phyloP scores from a whole-genome alignment of 2,888 invertebrate species.

The Masnerella sp. region DNA sequence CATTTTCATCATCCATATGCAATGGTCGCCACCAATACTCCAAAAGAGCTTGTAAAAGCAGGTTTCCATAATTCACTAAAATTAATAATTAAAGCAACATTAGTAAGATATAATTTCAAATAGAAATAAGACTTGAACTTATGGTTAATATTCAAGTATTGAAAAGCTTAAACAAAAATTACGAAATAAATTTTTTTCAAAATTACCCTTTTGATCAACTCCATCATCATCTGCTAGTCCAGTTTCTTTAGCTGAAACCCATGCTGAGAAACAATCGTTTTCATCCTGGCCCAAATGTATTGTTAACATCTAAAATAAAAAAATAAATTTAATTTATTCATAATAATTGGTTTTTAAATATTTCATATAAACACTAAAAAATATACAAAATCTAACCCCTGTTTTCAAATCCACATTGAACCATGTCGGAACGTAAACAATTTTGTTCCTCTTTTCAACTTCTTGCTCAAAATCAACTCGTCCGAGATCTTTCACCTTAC shows the following conservation, averaged over 20 bases:
- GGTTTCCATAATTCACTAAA: slow-evolving; percentile 97
- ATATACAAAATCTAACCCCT: slow-evolving; percentile 82
- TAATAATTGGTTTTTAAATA: too few species aligned
- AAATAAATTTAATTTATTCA: slow-evolving; percentile 3
- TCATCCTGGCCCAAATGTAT: slow-evolving; percentile 98
- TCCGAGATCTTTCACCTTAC: slow-evolving; percentile 94
- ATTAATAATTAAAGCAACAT: too few species aligned
- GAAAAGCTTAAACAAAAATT: too few species aligned
- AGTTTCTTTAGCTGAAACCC: slow-evolving; percentile 98
- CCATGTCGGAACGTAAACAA: slow-evolving; percentile 99
- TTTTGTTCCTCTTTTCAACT: slow-evolving; percentile 92
- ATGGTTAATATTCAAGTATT: too few species aligned
- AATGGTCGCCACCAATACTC: slow-evolving; percentile 94
- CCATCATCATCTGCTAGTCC: slow-evolving; percentile 87
- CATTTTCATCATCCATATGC: slow-evolving; percentile 85
- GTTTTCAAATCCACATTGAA: slow-evolving; percentile 99
- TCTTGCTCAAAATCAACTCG: slow-evolving; percentile 95
- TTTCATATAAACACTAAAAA: neutral
- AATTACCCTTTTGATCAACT: slow-evolving; percentile 85
- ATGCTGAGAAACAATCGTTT: slow-evolving; percentile 97
- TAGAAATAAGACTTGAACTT: too few species aligned
- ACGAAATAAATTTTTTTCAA: neutral
- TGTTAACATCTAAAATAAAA: slow-evolving; percentile 88
- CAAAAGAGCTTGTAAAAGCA: slow-evolving; percentile 94
- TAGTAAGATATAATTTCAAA: neutral